Evolutionary conservation across 2,797 vertebrate species (phyloP).

Genomic region (Rousettus madagascariensis): DNA sequence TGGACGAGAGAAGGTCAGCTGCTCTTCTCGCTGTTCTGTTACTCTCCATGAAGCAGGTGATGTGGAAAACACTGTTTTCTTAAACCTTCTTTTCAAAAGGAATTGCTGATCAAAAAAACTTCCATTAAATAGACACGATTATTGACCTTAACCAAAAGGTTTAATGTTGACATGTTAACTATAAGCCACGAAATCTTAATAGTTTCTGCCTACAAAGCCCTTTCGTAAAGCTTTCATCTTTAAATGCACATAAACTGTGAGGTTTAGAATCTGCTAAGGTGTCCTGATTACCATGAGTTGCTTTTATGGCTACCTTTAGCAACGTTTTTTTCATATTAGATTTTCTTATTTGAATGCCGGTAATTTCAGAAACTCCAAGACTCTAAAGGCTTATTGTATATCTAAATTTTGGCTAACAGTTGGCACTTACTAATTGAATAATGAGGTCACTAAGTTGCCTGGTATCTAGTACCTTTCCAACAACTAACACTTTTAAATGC

Average conservation of each 20-base stretch:
- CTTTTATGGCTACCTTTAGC: neutral
- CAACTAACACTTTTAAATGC: neutral
- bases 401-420: neutral
- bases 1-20: neutral
- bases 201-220: neutral
- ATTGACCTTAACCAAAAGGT: neutral
- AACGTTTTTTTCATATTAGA: neutral
- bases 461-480: neutral
- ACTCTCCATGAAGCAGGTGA: neutral
- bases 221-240: slow-evolving; percentile 12
- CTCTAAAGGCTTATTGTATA: neutral
- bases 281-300: neutral
- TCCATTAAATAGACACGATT: neutral
- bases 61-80: neutral
- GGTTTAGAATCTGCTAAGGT: neutral
- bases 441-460: neutral
- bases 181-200: neutral
- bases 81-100: slow-evolving; percentile 24
- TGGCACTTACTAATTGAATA: neutral
- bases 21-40: neutral
- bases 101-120: slow-evolving; percentile 23
- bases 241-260: neutral
- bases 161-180: neutral
- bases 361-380: slow-evolving; percentile 16
- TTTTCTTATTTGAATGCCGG: slow-evolving; percentile 1